A percentile compares a stretch with the other conserved stretches of the same genome.
phyloP scores from a whole-genome alignment of 2,888 invertebrate species.

The Drosophila paranaensis region DNA sequence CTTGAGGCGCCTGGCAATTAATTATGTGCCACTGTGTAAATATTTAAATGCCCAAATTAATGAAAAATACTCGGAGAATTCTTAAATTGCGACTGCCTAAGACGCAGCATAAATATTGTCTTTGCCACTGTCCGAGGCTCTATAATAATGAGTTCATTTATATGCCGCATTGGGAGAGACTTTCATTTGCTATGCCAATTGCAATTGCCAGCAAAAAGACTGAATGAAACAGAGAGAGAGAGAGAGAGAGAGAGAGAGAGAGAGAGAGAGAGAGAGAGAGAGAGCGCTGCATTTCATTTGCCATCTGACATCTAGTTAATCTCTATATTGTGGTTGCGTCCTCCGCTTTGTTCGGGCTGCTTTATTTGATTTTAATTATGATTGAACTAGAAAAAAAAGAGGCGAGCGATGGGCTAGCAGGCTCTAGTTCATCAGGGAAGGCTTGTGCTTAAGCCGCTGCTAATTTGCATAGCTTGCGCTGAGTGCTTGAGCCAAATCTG shows the following conservation, averaged over 20 bases:
- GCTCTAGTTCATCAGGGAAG: background rate
- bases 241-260: too few relatives aligned
- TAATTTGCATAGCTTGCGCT: conserved; percentile 67
- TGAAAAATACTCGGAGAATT: conserved; percentile 72
- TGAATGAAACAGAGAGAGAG: background rate
- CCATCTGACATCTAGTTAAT: conserved; percentile 46
- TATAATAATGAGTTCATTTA: conserved; percentile 78
- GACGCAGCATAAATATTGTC: conserved; percentile 66
- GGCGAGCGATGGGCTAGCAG: background rate
- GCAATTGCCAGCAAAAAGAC: conserved; percentile 22
- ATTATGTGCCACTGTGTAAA: conserved; percentile 74
- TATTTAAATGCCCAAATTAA: conserved; percentile 77
- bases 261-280: conserved; percentile 14
- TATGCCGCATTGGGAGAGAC: conserved; percentile 60
- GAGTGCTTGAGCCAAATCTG: conserved; percentile 23
- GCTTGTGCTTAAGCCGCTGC: conserved; percentile 38
- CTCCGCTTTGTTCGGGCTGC: conserved; percentile 23
- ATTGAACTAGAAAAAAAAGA: conserved; percentile 18
- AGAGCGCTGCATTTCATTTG: conserved; percentile 36
- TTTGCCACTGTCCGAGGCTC: conserved; percentile 34
- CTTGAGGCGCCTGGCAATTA: conserved; percentile 67
- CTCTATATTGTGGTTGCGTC: conserved; percentile 23
- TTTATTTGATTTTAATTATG: conserved; percentile 37
- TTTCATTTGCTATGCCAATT: conserved; percentile 44
- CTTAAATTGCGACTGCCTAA: conserved; percentile 63